These are phyloP conservation scores for Micronisus gabar DNA, from an alignment of 2,113 vertebrate species.

Conservation along the genomic window DNA sequence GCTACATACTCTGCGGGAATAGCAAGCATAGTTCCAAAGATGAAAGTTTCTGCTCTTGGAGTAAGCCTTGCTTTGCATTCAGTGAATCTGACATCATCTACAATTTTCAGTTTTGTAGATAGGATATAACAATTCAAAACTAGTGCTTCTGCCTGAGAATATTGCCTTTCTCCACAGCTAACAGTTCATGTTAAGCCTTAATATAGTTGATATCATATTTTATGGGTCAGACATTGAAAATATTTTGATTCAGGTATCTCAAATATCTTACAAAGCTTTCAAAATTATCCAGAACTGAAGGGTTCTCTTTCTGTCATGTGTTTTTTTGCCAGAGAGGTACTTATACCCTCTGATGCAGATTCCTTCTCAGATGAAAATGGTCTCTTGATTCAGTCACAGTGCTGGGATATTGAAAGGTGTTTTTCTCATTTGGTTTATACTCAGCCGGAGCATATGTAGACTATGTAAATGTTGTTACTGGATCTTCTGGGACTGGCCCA, in stretches of 20 bases:
- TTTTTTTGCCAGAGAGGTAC: not conserved
- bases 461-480: conserved; percentile 13
- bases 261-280: not conserved
- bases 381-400: not conserved
- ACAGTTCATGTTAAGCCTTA: not conserved
- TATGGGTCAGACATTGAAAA: not conserved
- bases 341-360: not conserved
- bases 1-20: not conserved
- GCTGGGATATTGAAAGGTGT: not conserved
- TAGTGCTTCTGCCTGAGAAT: not conserved
- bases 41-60: not conserved
- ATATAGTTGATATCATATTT: not conserved
- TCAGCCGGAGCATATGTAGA: not conserved
- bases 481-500: not conserved
- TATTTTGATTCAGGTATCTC: not conserved
- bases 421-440: not conserved
- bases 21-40: not conserved
- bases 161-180: not conserved
- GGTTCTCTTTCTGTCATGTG: not conserved
- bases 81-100: not conserved
- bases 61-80: not conserved
- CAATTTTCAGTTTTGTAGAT: not conserved
- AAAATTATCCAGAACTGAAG: not conserved
- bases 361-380: not conserved
- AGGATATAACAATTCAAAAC: not conserved